phyloP scores from a whole-genome alignment of 1,140 invertebrate species.

The Lethrus apterus region DNA sequence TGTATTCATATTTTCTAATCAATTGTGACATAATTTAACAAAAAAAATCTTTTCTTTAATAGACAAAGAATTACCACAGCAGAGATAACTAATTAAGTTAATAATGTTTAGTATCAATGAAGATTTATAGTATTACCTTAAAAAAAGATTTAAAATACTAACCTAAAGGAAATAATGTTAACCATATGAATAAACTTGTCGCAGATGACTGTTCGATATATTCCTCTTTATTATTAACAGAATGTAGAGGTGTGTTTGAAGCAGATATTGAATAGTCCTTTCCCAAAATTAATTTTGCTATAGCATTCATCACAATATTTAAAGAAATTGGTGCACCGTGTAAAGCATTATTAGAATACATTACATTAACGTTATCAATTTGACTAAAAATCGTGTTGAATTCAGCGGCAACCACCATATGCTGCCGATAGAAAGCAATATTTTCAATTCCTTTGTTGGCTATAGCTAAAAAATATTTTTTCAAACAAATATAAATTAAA shows the following conservation, averaged over 20 bases:
- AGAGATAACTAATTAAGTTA: too few relatives aligned
- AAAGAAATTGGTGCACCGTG: slow-evolving; percentile 56
- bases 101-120: too few relatives aligned
- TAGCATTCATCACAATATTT: slow-evolving; percentile 49
- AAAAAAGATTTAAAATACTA: not conserved
- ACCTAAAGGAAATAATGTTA: slow-evolving; percentile 5
- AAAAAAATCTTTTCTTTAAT: too few relatives aligned
- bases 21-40: too few relatives aligned
- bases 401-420: slow-evolving; percentile 35
- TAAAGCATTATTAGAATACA: slow-evolving; percentile 49
- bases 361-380: slow-evolving; percentile 34
- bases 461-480: slow-evolving; percentile 30
- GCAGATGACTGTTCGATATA: not conserved
- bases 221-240: not conserved
- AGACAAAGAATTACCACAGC: too few relatives aligned
- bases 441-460: slow-evolving; percentile 29
- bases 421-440: slow-evolving; percentile 31
- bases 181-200: not conserved
- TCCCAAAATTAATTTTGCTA: slow-evolving; percentile 41
- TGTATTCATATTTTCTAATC: too few relatives aligned
- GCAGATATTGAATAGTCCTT: slow-evolving; percentile 15
- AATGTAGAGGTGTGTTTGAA: not conserved
- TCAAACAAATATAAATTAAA: not conserved
- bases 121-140: too few relatives aligned
- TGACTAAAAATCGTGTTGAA: slow-evolving; percentile 34